Percentiles rank a stretch among this genome's conserved stretches.
Conservation (phyloP, 2,113 vertebrate genomes). For the Paratilapia polleni region DNA sequence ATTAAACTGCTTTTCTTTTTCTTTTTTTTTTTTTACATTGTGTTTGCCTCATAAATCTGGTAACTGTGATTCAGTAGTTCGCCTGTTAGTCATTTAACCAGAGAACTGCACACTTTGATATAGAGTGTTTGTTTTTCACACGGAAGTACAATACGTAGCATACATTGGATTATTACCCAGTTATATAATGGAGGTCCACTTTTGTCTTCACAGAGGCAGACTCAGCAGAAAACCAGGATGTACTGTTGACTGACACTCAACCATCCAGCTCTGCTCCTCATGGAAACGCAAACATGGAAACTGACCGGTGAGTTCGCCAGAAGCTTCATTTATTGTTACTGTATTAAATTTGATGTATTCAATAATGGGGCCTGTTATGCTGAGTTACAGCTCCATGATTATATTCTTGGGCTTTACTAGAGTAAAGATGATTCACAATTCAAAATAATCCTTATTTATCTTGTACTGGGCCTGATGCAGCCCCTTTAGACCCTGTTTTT, state of each 20-base stretch:
- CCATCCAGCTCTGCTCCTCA: constrained; percentile 13
- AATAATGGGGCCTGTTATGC: too few species aligned
- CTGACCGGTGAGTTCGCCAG: constrained; percentile 40
- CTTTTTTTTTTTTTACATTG: too few species aligned
- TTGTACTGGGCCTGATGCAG: neutral
- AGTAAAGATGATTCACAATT: neutral
- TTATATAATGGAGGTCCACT: neutral
- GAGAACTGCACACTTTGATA: neutral
- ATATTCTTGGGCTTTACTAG: neutral
- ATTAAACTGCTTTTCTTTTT: neutral
- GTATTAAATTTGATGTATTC: neutral
- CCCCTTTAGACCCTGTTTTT: neutral
- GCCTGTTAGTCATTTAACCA: neutral
- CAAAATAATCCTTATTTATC: neutral
- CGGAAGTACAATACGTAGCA: neutral
- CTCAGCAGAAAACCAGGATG: constrained; percentile 36
- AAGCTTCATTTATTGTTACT: neutral
- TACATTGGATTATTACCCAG: neutral
- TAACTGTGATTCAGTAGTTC: neutral
- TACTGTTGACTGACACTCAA: neutral
- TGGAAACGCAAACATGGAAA: constrained; percentile 12
- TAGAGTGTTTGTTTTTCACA: neutral
- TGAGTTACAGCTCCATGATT: neutral
- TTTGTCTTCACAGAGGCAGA: constrained; percentile 46
- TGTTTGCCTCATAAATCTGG: too few species aligned